A percentile compares a stretch with the other conserved stretches of the same genome.
Evolutionary conservation across 2,797 vertebrate genomes (phyloP).

Genomic region (Amazona ochrocephala): DNA sequence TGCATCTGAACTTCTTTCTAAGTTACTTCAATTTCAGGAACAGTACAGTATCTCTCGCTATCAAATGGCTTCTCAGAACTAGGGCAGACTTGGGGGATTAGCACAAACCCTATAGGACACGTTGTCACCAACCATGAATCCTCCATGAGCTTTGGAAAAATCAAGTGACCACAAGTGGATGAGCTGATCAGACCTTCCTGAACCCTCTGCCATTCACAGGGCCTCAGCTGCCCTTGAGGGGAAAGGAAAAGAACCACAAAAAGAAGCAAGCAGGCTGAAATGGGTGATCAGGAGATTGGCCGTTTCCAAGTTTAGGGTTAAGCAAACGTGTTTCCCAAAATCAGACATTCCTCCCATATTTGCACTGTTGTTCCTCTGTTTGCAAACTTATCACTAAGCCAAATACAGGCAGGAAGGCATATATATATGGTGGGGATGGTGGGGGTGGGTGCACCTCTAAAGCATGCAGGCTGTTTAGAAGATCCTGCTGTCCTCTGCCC

Average conservation of each 20-base stretch:
- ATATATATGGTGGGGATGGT: rapidly evolving
- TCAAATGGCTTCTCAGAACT: not conserved
- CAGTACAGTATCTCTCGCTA: not conserved
- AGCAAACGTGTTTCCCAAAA: not conserved
- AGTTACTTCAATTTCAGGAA: not conserved
- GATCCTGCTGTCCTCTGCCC: not conserved
- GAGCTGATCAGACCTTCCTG: not conserved
- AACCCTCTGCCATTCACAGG: not conserved
- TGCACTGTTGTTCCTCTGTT: not conserved
- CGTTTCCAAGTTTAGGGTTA: not conserved
- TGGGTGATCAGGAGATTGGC: not conserved
- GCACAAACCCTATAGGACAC: not conserved
- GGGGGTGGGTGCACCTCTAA: not conserved
- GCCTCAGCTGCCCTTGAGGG: not conserved
- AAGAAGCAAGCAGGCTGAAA: not conserved
- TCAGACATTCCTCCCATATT: not conserved
- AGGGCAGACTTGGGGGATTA: not conserved
- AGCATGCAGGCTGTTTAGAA: not conserved
- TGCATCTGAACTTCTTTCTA: not conserved
- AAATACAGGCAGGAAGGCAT: not conserved
- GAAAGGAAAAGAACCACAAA: not conserved
- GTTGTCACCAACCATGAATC: not conserved
- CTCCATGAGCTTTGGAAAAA: not conserved
- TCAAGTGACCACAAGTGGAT: not conserved
- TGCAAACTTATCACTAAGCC: not conserved